Evolutionary conservation across 2,797 vertebrate species (phyloP).

Genomic region (Chelidonichthys spinosus): DNA sequence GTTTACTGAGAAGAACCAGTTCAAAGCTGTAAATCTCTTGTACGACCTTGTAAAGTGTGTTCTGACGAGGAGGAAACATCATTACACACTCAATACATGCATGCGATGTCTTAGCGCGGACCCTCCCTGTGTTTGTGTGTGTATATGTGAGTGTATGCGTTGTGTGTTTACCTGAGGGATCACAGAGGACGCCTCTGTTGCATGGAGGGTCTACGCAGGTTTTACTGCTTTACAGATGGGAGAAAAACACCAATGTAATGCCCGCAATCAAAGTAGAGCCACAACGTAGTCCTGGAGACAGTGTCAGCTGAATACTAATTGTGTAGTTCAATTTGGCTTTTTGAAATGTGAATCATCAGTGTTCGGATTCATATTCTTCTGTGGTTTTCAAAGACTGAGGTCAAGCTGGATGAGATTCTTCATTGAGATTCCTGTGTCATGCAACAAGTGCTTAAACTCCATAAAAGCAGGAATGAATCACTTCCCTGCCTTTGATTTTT

Average conservation of each 20-base stretch:
- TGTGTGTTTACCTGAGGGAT: slow-evolving; percentile 46
- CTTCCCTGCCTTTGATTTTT: slow-evolving; percentile 19
- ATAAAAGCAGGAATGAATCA: slow-evolving; percentile 41
- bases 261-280: not conserved
- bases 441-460: slow-evolving; percentile 22
- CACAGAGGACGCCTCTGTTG: slow-evolving; percentile 31
- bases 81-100: slow-evolving; percentile 47
- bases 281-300: slow-evolving; percentile 1
- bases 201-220: slow-evolving; percentile 23
- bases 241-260: slow-evolving; percentile 25
- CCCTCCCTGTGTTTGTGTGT: slow-evolving; percentile 28
- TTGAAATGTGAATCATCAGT: slow-evolving; percentile 27
- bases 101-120: slow-evolving; percentile 38
- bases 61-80: slow-evolving; percentile 27
- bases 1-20: slow-evolving; percentile 25
- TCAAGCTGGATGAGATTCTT: slow-evolving; percentile 27
- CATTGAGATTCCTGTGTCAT: not conserved
- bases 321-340: slow-evolving; percentile 20
- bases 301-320: slow-evolving; percentile 23
- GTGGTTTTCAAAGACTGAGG: slow-evolving; percentile 18
- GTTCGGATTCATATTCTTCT: slow-evolving; percentile 18
- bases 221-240: slow-evolving; percentile 17
- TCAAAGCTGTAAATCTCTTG: slow-evolving; percentile 26
- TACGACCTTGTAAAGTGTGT: slow-evolving; percentile 35
- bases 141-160: slow-evolving; percentile 16